Base-by-base conservation (phyloP, 2,888 invertebrate genomes). In the Mimumesa dahlbomi region DNA sequence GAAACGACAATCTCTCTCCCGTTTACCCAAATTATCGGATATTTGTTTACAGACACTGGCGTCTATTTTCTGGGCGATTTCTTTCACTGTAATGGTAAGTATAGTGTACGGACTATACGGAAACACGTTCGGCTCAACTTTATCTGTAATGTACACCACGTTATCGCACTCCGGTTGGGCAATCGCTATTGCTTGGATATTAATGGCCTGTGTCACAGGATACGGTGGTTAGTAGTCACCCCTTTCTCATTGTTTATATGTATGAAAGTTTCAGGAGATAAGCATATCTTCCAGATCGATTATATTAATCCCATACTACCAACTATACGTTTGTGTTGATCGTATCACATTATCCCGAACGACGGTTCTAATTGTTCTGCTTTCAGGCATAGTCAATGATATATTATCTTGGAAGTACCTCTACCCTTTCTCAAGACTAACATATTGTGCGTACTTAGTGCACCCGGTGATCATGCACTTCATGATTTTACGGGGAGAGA, bases 401-500 rank as follows among this genome's bases (percentile, higher is more conserved):
- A 22, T 91, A 4, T 79, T 92, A 3, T 90, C 90, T 14, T 90
- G 90, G 68, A 89, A 90, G 13, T 82, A 87, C 36, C 82, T 91
- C 48, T 91, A 91, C 21, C 92, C 92, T 0, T 82, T 92, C 36
- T 92, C 92, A 58, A 90, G 92, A 61, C 83, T 93, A 21, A 90
- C 92, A 65, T 92, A 92, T 84, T 90, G 92, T 79, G 87, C 90
- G 52, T 87, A 93, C 69, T 84, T 93, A 74, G 77, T 92, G 45
- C 92, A 93, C 85, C 92, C 91, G 0, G 83, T 90, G 0, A 76
- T 91, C 0, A 90, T 91, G 13, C 88, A 92, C 7, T 77, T 85
- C 0, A 82, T 92, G 59, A 85, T 93, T 42, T 87, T 92, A 25
- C 87, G 89, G 0, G 83, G 90, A 0, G 92, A 91, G 73, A 82